phyloP scores from a whole-genome alignment of 2,888 invertebrate genomes.

The Lymantria dispar region DNA sequence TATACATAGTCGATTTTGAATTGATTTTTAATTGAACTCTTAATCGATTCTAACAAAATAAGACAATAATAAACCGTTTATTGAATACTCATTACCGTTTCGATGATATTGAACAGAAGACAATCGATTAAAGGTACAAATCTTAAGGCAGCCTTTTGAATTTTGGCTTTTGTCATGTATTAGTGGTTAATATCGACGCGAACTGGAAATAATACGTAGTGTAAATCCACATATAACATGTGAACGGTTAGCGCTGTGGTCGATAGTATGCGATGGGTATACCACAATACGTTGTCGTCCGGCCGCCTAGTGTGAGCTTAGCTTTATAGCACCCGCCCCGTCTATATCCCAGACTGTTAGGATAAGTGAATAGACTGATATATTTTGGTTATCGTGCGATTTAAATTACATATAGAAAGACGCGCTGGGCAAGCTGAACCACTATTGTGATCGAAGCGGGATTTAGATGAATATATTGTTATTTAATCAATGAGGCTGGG shows the following conservation, averaged over 20 bases:
- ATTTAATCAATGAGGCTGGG: constrained; percentile 27
- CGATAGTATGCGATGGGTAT: constrained; percentile 10
- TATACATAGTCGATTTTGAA: background rate
- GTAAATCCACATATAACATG: constrained; percentile 7
- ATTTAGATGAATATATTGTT: constrained; percentile 13
- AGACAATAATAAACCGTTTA: background rate
- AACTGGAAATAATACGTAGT: background rate
- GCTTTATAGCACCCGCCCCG: constrained; percentile 43
- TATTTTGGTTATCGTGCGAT: constrained; percentile 73
- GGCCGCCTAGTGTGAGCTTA: constrained; percentile 20
- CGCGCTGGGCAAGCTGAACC: constrained; percentile 23
- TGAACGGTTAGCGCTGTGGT: constrained; percentile 13
- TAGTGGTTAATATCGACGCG: background rate
- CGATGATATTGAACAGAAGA: background rate
- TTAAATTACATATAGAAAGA: constrained; percentile 58
- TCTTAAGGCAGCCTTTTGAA: too few species aligned
- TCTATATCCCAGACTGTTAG: constrained; percentile 67
- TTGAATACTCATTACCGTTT: background rate
- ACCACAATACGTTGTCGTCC: constrained; percentile 16
- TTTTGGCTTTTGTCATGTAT: background rate
- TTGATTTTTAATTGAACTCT: background rate
- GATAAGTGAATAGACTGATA: constrained; percentile 79
- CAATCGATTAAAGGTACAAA: background rate
- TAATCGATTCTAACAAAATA: background rate
- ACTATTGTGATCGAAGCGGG: constrained; percentile 7